A percentile compares a stretch with the other conserved stretches of the same genome.
Evolutionary conservation across 2,888 invertebrate species (phyloP).

Genomic region (Agrypnus murinus): DNA sequence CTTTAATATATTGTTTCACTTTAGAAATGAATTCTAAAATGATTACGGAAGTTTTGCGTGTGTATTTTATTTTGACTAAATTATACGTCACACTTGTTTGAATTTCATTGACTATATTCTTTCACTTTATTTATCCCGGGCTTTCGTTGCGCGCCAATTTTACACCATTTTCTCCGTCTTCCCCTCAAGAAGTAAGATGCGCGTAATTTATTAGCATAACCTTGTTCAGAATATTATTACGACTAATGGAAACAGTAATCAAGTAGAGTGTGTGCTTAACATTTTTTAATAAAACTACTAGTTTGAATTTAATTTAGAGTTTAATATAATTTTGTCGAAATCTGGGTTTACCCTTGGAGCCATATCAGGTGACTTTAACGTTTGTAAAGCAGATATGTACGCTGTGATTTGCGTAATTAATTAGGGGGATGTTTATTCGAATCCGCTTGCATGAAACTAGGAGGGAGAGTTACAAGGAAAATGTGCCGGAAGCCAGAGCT

Average conservation of each 20-base stretch:
- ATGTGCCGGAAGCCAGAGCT: slow-evolving; percentile 47
- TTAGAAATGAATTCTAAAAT: slow-evolving; percentile 54
- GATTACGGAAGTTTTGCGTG: slow-evolving; percentile 43
- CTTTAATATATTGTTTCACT: slow-evolving; percentile 54
- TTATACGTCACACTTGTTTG: slow-evolving; percentile 22
- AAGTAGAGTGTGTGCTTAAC: slow-evolving; percentile 20
- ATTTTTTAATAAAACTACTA: not conserved
- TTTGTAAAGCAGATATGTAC: slow-evolving; percentile 34
- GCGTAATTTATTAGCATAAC: slow-evolving; percentile 11
- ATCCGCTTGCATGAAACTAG: slow-evolving; percentile 30
- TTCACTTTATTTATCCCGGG: not conserved
- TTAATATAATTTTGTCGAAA: slow-evolving; percentile 6
- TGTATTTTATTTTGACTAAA: slow-evolving; percentile 10
- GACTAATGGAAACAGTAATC: slow-evolving; percentile 24
- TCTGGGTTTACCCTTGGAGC: not conserved
- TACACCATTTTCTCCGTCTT: not conserved
- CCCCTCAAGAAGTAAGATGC: not conserved
- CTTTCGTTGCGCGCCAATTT: too few relatives aligned
- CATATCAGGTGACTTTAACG: slow-evolving; percentile 22
- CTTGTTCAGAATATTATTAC: slow-evolving; percentile 10
- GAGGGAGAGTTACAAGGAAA: slow-evolving; percentile 35
- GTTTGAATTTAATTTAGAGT: not conserved
- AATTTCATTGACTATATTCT: slow-evolving; percentile 11
- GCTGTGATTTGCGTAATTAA: slow-evolving; percentile 45
- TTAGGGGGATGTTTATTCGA: slow-evolving; percentile 47